Percentiles rank a stretch among this genome's conserved stretches.
Evolutionary conservation across 2,797 vertebrate genomes (phyloP).

Genomic region (Limnodromus scolopaceus): DNA sequence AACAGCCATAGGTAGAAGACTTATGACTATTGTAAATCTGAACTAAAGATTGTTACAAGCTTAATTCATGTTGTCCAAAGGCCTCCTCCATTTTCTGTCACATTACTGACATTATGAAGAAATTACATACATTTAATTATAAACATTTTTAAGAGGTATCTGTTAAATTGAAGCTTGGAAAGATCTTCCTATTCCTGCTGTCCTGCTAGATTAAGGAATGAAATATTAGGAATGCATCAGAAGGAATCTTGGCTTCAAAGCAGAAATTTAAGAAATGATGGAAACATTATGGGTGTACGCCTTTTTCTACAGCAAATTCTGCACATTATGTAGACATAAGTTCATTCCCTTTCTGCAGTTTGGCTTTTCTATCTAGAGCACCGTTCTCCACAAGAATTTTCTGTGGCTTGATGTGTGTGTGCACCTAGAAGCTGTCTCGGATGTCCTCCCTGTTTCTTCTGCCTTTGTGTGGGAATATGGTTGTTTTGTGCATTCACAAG

Average conservation of each 20-base stretch:
- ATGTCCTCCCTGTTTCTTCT: neutral
- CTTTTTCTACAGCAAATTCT: neutral
- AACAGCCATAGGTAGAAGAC: neutral
- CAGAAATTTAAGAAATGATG: neutral
- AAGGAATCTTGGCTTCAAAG: neutral
- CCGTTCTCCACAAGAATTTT: neutral
- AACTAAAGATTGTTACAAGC: neutral
- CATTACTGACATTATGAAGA: neutral
- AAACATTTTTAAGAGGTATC: no score
- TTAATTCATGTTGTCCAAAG: neutral
- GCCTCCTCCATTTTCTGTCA: neutral
- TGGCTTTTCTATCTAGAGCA: neutral
- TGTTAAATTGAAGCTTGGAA: neutral
- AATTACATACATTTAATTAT: no score
- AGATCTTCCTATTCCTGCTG: neutral
- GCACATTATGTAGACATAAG: rapidly evolving
- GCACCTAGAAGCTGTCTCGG: neutral
- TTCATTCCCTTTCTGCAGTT: neutral
- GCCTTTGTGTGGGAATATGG: neutral
- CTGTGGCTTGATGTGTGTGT: neutral
- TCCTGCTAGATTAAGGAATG: neutral
- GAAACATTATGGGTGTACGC: neutral
- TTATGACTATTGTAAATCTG: neutral
- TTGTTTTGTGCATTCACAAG: neutral
- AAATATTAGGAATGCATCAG: neutral